Percentiles rank a stretch among this genome's conserved stretches.
Conservation (phyloP, 92 coral and sea anemone species). For the Porites lobata region DNA sequence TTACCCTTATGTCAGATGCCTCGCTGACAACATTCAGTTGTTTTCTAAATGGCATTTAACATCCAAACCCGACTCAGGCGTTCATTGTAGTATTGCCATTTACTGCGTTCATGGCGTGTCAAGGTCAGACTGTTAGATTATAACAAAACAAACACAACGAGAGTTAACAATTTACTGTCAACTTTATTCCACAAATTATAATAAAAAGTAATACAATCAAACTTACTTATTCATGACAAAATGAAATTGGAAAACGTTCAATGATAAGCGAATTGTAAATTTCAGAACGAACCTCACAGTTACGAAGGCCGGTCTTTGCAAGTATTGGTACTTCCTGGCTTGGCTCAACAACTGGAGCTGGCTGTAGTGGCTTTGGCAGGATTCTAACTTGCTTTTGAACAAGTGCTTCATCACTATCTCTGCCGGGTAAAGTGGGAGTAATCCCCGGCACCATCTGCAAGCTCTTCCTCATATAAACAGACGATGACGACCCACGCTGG, state of each 20-base stretch:
- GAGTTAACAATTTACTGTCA: too few relatives aligned
- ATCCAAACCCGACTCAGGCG: too few relatives aligned
- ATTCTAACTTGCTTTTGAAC: not conserved
- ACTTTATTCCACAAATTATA: too few relatives aligned
- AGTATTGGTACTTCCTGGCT: not conserved
- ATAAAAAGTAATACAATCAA: too few relatives aligned
- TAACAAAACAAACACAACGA: too few relatives aligned
- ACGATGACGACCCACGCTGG: not conserved
- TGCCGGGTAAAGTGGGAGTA: not conserved
- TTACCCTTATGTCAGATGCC: too few relatives aligned
- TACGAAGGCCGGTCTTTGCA: not conserved
- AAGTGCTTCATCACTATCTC: not conserved
- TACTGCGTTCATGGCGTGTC: too few relatives aligned
- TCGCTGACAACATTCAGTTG: too few relatives aligned
- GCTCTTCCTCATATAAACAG: not conserved
- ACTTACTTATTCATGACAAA: not conserved
- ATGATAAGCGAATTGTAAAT: too few relatives aligned
- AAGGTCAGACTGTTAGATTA: too few relatives aligned
- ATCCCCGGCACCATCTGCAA: not conserved
- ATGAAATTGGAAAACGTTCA: not conserved
- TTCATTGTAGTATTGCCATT: too few relatives aligned
- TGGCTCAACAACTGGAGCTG: not conserved
- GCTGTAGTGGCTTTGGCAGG: constrained; percentile 2
- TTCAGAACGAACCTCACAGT: not conserved
- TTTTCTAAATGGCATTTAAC: too few relatives aligned